Evolutionary conservation across 2,797 vertebrate genomes (phyloP), one percentile per base, ranked within the genome.

Genomic region (Microctenopoma steveboyesi): DNA sequence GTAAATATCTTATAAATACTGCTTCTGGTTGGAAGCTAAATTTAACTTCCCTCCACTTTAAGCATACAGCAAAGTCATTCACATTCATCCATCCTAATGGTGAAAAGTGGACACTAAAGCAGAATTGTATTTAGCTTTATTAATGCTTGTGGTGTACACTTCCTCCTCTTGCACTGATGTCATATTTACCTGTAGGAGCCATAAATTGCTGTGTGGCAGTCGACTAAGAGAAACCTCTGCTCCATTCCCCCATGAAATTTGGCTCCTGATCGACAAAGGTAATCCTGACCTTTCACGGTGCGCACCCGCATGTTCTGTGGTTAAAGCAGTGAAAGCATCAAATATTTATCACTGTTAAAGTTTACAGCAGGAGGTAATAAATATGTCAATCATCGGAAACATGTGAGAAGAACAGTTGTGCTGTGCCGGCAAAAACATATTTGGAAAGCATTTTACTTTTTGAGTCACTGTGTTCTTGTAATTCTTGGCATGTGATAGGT

Each of bases 141-240:
- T 9, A 76, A 30, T 74, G 27, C 13, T 15, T 76, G 67, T n/a
- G 37, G 8, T 50, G 35, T 28, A 65, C 7, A 37, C 5, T 18
- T 52, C 9, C 8, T 22, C 10, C 4, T 45, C 14, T 50, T 66
- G 11, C 27, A 13, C 22, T 15, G 39, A 42, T 48, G 18, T 60
- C 54, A 30, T 28, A 39, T 84, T 95, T 96, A 99, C 98, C 98
- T 98, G 93, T 98, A 99, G 66, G 98, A 97, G 82, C 98, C 98
- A 59, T 96, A 99, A 76, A 99, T 89, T 10, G 95, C 95, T 68
- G 95, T 98, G 52, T 96, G 95, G 84, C 96, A 98, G 85, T 99
- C 98, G 46, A 96, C 88, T 78, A 99, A 90, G 57, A 98, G 86
- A 92, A 99, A 99, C 83, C 93, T 98, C 90, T 99, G 96, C 83